Evolutionary conservation across 2,797 vertebrate genomes (phyloP).

Genomic region (Chaetophractus vellerosus): DNA sequence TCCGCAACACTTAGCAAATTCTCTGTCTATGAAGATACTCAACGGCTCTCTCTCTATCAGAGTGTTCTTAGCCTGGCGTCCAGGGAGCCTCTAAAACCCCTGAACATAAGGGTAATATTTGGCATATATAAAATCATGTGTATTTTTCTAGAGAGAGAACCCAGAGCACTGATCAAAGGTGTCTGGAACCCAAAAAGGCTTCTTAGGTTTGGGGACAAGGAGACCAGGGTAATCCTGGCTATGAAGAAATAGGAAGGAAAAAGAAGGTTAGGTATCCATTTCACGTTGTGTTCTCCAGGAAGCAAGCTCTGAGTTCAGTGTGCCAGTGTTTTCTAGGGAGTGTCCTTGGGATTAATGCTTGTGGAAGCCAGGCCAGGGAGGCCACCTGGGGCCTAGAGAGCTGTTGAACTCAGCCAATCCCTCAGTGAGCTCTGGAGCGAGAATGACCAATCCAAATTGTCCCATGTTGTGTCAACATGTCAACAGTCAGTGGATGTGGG

Average conservation of each 20-base stretch:
- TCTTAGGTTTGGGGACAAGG: background rate
- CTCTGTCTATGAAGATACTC: background rate
- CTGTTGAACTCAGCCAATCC: background rate
- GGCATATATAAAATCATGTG: background rate
- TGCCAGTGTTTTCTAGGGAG: background rate
- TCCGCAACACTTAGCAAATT: background rate
- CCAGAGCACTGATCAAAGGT: background rate
- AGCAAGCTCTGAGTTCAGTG: background rate
- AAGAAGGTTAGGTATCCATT: background rate
- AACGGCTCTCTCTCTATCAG: background rate
- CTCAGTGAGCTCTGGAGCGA: background rate
- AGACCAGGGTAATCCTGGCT: background rate
- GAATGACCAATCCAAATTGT: background rate
- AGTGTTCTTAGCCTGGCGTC: background rate
- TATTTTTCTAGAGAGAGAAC: slow-evolving; percentile 10
- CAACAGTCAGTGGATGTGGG: background rate
- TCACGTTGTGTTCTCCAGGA: background rate
- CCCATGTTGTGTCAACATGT: background rate
- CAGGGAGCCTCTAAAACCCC: background rate
- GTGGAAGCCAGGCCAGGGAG: background rate
- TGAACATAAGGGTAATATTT: background rate
- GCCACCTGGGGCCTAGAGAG: background rate
- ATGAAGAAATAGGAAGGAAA: background rate
- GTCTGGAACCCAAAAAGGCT: background rate
- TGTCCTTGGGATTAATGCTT: background rate